phyloP scores from a whole-genome alignment of 37 sponge, comb jelly and placozoan genomes.

The Corticium candelabrum region DNA sequence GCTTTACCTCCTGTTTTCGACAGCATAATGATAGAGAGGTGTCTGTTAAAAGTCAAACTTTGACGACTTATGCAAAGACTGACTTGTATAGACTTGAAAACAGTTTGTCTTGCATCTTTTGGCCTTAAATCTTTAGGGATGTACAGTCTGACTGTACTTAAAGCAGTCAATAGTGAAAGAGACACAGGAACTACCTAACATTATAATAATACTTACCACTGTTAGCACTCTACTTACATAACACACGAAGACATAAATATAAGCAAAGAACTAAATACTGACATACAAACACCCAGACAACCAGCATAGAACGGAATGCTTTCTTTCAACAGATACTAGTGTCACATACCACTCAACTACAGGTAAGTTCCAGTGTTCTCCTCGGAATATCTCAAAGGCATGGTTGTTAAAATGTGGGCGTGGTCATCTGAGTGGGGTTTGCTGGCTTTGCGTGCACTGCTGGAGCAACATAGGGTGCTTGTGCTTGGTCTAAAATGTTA shows the following conservation, averaged over 20 bases:
- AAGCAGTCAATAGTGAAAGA: constrained; percentile 50
- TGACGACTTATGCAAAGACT: too few relatives aligned
- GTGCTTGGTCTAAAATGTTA: too few relatives aligned
- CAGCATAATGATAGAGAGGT: background rate
- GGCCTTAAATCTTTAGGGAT: constrained; percentile 79
- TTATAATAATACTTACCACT: background rate
- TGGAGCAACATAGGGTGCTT: too few relatives aligned
- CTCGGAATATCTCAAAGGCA: too few relatives aligned
- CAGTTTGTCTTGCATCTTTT: constrained; percentile 33
- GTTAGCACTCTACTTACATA: background rate
- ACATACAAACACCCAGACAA: background rate
- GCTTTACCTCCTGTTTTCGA: constrained; percentile 65
- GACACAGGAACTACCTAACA: constrained; percentile 74
- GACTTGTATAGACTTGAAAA: constrained; percentile 57
- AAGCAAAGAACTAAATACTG: background rate
- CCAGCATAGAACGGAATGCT: too few relatives aligned
- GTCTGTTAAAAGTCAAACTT: too few relatives aligned
- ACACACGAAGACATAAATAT: constrained; percentile 9
- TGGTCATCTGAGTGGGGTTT: too few relatives aligned
- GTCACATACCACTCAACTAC: too few relatives aligned
- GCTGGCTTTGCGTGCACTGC: too few relatives aligned
- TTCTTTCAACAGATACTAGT: too few relatives aligned
- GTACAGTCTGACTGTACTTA: constrained; percentile 78
- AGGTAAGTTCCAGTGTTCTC: too few relatives aligned
- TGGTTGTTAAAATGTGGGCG: too few relatives aligned